These are phyloP conservation scores for Porites cylindrica DNA, from an alignment of 92 coral and sea anemone species.

Conservation along the genomic window DNA sequence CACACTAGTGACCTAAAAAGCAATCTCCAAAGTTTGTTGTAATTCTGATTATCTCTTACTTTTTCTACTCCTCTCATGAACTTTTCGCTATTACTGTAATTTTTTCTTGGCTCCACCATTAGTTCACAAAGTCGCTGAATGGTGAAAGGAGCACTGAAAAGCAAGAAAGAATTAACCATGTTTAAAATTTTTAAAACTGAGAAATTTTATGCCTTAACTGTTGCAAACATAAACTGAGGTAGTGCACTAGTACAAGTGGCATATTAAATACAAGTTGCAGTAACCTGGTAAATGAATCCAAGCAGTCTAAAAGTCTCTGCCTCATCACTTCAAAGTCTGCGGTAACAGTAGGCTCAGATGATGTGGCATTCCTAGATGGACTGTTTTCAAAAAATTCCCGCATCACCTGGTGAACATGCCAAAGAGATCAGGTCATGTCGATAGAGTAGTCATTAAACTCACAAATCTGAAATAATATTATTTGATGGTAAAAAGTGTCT, in stretches of 20 bases:
- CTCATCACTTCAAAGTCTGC: constrained; percentile 95
- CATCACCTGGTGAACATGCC: constrained; percentile 75
- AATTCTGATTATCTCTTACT: constrained; percentile 41
- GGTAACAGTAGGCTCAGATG: constrained; percentile 86
- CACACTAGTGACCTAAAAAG: no score
- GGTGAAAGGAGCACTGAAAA: constrained; percentile 94
- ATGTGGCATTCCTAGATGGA: constrained; percentile 77
- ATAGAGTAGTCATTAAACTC: not conserved
- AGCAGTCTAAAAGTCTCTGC: constrained; percentile 85
- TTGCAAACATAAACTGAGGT: no score
- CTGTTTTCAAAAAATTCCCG: constrained; percentile 95
- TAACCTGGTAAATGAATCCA: constrained; percentile 95
- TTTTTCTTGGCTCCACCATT: constrained; percentile 92
- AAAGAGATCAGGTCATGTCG: not conserved
- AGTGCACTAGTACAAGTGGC: no score
- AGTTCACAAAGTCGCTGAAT: constrained; percentile 95
- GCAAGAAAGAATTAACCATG: not conserved
- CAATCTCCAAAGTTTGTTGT: no score
- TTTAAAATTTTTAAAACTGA: no score
- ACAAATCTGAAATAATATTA: no score
- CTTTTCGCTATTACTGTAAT: constrained; percentile 94
- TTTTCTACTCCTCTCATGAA: constrained; percentile 99
- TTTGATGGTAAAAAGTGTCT: not conserved
- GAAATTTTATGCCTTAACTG: no score
- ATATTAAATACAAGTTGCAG: no score